These are phyloP conservation scores for Latheticus oryzae DNA, from an alignment of 2,888 invertebrate species.

Conservation along the genomic window DNA sequence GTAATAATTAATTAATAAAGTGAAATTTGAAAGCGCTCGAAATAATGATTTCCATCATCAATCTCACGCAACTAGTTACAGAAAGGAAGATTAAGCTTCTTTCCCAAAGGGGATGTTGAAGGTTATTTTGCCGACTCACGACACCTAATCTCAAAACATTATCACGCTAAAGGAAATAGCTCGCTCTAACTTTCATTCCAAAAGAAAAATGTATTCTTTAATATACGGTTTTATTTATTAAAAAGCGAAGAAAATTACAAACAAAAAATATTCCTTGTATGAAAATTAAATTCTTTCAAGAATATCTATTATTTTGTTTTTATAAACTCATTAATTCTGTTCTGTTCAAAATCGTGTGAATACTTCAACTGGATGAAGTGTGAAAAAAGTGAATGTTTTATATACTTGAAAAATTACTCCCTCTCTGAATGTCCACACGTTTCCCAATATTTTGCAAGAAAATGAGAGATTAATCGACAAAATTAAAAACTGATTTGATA, in stretches of 20 bases:
- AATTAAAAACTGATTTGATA: no score
- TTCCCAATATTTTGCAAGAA: no score
- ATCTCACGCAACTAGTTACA: conserved; percentile 20
- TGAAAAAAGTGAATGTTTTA: no score
- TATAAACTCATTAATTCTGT: no score
- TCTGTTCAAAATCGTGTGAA: no score
- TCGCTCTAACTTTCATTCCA: neutral
- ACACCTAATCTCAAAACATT: conserved; percentile 34
- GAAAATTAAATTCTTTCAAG: no score
- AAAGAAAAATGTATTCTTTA: neutral
- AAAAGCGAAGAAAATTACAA: conserved; percentile 1
- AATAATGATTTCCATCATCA: conserved; percentile 22
- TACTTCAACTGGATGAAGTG: no score
- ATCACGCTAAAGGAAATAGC: conserved; percentile 28
- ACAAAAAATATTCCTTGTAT: no score
- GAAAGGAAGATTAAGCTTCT: conserved; percentile 17
- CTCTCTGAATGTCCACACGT: no score
- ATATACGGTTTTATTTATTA: conserved; percentile 7
- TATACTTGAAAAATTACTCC: no score
- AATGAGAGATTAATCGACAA: no score
- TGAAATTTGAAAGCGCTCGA: neutral
- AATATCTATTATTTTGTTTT: no score
- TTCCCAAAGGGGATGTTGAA: conserved; percentile 19
- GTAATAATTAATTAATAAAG: conserved; percentile 26
- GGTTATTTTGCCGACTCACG: conserved; percentile 36